Evolutionary conservation across 2,888 invertebrate genomes (phyloP).

Genomic region (Dichetophora obliterata): DNA sequence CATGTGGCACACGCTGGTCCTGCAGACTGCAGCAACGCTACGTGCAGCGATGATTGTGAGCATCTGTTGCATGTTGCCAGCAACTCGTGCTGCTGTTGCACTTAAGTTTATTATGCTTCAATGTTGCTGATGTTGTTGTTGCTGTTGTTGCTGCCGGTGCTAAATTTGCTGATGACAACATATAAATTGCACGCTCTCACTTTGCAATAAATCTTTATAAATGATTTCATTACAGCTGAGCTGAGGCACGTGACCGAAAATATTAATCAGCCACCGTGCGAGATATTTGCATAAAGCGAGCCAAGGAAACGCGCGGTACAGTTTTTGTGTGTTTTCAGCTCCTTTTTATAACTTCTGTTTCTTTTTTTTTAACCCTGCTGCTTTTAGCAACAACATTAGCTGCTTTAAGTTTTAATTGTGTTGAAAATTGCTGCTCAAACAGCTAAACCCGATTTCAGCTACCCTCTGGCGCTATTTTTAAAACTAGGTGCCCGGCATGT

Average conservation of each 20-base stretch:
- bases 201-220: constrained; percentile 54
- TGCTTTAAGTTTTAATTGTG: constrained; percentile 25
- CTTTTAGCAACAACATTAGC: background rate
- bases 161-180: constrained; percentile 22
- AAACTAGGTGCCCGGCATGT: constrained; percentile 12
- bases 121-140: constrained; percentile 13
- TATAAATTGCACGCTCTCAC: constrained; percentile 33
- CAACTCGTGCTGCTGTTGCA: constrained; percentile 43
- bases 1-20: background rate
- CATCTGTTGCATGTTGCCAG: constrained; percentile 50
- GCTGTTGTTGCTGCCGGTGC: constrained; percentile 28
- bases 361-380: too few relatives aligned
- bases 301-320: background rate
- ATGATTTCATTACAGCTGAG: constrained; percentile 53
- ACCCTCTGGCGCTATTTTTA: background rate
- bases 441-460: constrained; percentile 30
- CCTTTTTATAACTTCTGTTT: too few relatives aligned
- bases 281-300: constrained; percentile 63
- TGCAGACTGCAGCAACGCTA: background rate
- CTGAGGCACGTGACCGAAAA: constrained; percentile 66
- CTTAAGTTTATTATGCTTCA: constrained; percentile 45
- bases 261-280: constrained; percentile 65
- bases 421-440: constrained; percentile 32
- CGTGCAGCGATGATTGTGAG: constrained; percentile 39
- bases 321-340: background rate